Percentiles rank a stretch among this genome's conserved stretches.
These are phyloP conservation scores for Calyptomena viridis DNA, from an alignment of 2,113 vertebrate genomes.

Conservation along the genomic window DNA sequence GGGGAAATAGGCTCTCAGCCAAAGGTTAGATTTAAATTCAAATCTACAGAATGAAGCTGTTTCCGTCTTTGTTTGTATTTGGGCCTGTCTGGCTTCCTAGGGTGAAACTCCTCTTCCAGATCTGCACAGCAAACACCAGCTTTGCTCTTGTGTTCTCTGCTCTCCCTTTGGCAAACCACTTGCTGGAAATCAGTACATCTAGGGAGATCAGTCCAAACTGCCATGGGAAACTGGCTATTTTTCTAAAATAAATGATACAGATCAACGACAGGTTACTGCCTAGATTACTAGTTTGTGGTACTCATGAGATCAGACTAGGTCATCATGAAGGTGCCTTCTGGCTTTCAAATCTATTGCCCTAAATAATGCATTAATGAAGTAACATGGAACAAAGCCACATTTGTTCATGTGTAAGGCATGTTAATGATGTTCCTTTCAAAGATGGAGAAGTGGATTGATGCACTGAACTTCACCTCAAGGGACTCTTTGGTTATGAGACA, in stretches of 20 bases:
- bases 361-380: conserved; percentile 58
- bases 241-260: conserved; percentile 45
- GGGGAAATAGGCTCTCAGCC: conserved; percentile 32
- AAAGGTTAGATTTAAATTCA: conserved; percentile 46
- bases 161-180: conserved; percentile 33
- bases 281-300: conserved; percentile 37
- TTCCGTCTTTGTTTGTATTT: conserved; percentile 61
- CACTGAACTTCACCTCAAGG: conserved; percentile 65
- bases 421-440: conserved; percentile 55
- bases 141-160: conserved; percentile 5
- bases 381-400: conserved; percentile 53
- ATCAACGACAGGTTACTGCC: conserved; percentile 56
- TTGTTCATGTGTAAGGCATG: conserved; percentile 58
- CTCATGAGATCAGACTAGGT: conserved; percentile 62
- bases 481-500: conserved; percentile 55
- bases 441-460: conserved; percentile 32
- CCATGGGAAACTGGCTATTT: conserved; percentile 62
- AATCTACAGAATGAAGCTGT: conserved; percentile 12
- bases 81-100: conserved; percentile 51
- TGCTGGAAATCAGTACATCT: conserved; percentile 36
- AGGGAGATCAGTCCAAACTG: conserved; percentile 45
- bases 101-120: conserved; percentile 46
- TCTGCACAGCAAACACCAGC: conserved; percentile 27
- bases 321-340: conserved; percentile 59
- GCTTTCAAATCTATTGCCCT: conserved; percentile 37